phyloP scores from a whole-genome alignment of 30 jellyfish, hydroid and myxozoan genomes.

The Turritopsis rubra region DNA sequence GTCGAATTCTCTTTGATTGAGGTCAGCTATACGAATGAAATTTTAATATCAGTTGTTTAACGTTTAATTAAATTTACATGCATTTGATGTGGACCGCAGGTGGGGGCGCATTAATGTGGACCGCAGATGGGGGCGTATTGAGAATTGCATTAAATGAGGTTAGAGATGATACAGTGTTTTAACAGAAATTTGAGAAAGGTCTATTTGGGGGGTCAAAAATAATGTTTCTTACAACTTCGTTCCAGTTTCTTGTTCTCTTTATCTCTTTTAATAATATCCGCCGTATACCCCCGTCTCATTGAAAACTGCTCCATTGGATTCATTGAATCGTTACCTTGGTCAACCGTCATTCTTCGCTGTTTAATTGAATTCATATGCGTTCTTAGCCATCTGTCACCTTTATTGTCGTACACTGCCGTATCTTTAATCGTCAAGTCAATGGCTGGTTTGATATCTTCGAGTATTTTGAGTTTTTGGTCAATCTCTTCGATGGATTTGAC shows the following conservation, averaged over 20 bases:
- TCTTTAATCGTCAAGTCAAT: constrained; percentile 43
- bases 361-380: constrained; percentile 52
- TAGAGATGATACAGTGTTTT: too few species aligned
- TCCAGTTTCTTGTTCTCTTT: not conserved
- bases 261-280: not conserved
- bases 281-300: constrained; percentile 4
- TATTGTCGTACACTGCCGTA: constrained; percentile 48
- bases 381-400: constrained; percentile 78
- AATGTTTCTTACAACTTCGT: not conserved
- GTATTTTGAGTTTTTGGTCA: constrained; percentile 16
- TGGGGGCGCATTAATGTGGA: too few species aligned
- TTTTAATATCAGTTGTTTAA: not conserved
- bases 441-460: constrained; percentile 31
- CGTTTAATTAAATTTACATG: too few species aligned
- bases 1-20: not conserved
- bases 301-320: not conserved
- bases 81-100: too few species aligned
- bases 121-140: too few species aligned
- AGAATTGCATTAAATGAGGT: too few species aligned
- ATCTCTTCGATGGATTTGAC: constrained; percentile 33
- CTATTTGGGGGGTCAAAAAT: not conserved
- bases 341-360: constrained; percentile 31
- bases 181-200: too few species aligned
- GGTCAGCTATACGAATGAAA: not conserved
- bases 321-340: not conserved